A percentile compares a stretch with the other conserved stretches of the same genome.
Evolutionary conservation across 2,113 vertebrate species (phyloP).

Genomic region (Tapirus terrestris): DNA sequence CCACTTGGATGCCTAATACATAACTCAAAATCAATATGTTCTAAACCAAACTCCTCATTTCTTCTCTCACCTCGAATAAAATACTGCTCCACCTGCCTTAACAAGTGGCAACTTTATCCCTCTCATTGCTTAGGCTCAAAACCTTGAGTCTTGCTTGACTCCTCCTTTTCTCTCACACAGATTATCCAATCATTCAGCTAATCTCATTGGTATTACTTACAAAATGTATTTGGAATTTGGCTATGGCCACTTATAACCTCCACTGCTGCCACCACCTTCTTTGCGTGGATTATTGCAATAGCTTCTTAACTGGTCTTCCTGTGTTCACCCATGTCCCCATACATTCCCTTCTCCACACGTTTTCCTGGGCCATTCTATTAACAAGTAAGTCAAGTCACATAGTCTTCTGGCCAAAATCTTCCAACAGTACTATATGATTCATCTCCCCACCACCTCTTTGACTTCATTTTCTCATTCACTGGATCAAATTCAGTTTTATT

Average conservation of each 20-base stretch:
- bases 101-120: background rate
- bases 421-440: no score
- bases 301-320: background rate
- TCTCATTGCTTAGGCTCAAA: background rate
- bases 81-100: background rate
- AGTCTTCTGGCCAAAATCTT: background rate
- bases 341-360: background rate
- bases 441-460: background rate
- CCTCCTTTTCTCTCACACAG: background rate
- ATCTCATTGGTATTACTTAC: background rate
- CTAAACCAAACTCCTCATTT: background rate
- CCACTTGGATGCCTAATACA: background rate
- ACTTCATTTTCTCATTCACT: background rate
- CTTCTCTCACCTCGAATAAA: background rate
- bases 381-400: background rate
- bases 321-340: fast-evolving
- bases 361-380: background rate
- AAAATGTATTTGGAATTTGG: background rate
- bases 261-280: background rate
- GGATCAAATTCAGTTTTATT: background rate
- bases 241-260: background rate
- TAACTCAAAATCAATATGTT: background rate
- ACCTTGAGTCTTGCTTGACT: background rate
- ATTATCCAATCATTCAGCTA: background rate
- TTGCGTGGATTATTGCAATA: background rate